Conservation (phyloP, 2,797 vertebrate species). For the Simalia tracyae region DNA sequence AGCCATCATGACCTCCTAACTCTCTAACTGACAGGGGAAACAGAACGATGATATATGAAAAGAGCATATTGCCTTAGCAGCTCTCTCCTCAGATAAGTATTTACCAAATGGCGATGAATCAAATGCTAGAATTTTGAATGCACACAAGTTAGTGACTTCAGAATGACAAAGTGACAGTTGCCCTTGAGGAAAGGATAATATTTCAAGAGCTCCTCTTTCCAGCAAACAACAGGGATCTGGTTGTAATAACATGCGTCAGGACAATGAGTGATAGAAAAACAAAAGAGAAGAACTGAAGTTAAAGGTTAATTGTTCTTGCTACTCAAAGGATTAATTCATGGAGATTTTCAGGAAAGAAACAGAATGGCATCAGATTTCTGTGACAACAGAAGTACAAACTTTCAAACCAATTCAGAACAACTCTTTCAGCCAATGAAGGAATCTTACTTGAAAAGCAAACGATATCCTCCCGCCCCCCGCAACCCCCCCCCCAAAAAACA, state of each 20-base stretch:
- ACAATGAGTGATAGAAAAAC: conserved; percentile 2
- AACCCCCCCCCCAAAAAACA: too few species aligned
- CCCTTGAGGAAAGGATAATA: conserved; percentile 26
- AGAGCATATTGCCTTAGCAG: neutral
- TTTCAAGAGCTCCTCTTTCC: neutral
- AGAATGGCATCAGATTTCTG: neutral
- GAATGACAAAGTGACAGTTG: conserved; percentile 11
- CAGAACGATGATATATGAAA: conserved; percentile 3
- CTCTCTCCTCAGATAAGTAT: neutral
- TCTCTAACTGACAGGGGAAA: neutral
- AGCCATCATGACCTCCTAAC: neutral
- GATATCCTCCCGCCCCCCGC: neutral
- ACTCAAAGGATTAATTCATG: neutral
- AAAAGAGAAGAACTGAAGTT: conserved; percentile 20
- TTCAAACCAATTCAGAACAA: neutral
- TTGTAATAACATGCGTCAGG: neutral
- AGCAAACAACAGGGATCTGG: neutral
- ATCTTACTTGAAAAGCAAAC: neutral
- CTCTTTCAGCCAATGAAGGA: neutral
- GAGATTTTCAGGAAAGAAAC: neutral
- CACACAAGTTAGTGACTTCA: conserved; percentile 11
- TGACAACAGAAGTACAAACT: neutral
- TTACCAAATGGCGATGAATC: conserved; percentile 8
- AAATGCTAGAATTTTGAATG: conserved; percentile 18
- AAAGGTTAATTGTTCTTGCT: conserved; percentile 23